phyloP scores from a whole-genome alignment of 2,113 vertebrate genomes.

The Pungitius pungitius region DNA sequence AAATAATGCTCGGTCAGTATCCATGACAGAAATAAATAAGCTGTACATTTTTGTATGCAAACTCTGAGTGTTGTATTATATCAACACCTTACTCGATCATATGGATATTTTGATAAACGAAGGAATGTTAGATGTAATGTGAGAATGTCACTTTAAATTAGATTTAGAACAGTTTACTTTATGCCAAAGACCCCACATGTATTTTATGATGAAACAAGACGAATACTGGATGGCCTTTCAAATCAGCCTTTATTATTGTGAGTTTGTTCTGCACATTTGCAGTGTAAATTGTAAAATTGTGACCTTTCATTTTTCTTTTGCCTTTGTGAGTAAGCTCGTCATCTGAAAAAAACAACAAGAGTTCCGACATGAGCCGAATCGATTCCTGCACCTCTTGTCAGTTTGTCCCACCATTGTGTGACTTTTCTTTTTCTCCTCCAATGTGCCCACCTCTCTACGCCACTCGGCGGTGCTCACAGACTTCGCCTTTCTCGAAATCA shows the following conservation, averaged over 20 bases:
- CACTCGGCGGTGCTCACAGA: constrained; percentile 82
- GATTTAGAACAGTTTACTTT: constrained; percentile 26
- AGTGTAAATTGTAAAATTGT: background rate
- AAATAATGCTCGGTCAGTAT: background rate
- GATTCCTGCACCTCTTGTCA: constrained; percentile 11
- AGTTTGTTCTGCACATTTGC: background rate
- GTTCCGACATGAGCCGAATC: background rate
- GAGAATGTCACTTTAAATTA: constrained; percentile 1
- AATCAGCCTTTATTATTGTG: background rate
- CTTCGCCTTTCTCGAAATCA: constrained; percentile 64
- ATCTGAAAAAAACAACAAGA: background rate
- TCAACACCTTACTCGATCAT: constrained; percentile 14
- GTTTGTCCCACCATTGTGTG: constrained; percentile 13
- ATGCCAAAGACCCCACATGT: background rate
- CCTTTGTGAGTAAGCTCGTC: background rate
- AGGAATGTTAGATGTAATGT: constrained; percentile 21
- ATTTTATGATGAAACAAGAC: background rate
- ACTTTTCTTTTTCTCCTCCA: background rate
- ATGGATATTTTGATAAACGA: constrained; percentile 41
- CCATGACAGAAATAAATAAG: background rate
- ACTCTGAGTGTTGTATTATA: constrained; percentile 22
- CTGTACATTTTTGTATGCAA: background rate
- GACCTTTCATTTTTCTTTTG: background rate
- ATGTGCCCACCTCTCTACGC: constrained; percentile 73
- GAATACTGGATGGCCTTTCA: constrained; percentile 22